These are phyloP conservation scores for Theretra japonica DNA, from an alignment of 2,888 invertebrate genomes.

Conservation along the genomic window DNA sequence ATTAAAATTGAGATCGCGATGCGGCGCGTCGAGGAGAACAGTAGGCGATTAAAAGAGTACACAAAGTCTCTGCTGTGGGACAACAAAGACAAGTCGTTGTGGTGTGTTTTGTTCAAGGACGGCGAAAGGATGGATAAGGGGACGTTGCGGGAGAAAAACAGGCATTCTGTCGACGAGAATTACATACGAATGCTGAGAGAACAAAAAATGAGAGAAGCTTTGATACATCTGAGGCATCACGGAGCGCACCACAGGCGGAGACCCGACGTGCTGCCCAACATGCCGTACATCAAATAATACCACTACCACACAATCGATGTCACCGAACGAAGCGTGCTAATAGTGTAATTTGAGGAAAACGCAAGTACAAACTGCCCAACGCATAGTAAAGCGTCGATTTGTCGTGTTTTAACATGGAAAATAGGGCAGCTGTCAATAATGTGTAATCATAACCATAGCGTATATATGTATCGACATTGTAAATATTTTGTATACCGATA, in stretches of 20 bases:
- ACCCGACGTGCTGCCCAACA: constrained; percentile 67
- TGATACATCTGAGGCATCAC: constrained; percentile 78
- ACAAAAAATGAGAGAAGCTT: constrained; percentile 75
- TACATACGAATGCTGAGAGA: constrained; percentile 72
- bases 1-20: constrained; percentile 83
- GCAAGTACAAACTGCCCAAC: constrained; percentile 25
- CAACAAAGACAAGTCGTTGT: constrained; percentile 80
- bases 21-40: constrained; percentile 81
- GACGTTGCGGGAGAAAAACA: constrained; percentile 57
- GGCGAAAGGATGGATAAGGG: constrained; percentile 67
- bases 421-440: constrained; percentile 12
- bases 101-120: constrained; percentile 82
- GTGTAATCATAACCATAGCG: constrained; percentile 18
- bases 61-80: constrained; percentile 81
- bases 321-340: constrained; percentile 9
- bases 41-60: constrained; percentile 79
- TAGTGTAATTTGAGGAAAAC: constrained; percentile 20
- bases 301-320: constrained; percentile 5
- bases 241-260: constrained; percentile 74
- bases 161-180: constrained; percentile 67
- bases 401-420: constrained; percentile 7
- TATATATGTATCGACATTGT: constrained; percentile 42
- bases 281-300: constrained; percentile 74
- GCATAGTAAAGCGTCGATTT: constrained; percentile 4
- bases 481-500: constrained; percentile 57